Evolutionary conservation across 2,797 vertebrate genomes (phyloP), one percentile per base, ranked within the genome.

Genomic region (Bufotes viridis): DNA sequence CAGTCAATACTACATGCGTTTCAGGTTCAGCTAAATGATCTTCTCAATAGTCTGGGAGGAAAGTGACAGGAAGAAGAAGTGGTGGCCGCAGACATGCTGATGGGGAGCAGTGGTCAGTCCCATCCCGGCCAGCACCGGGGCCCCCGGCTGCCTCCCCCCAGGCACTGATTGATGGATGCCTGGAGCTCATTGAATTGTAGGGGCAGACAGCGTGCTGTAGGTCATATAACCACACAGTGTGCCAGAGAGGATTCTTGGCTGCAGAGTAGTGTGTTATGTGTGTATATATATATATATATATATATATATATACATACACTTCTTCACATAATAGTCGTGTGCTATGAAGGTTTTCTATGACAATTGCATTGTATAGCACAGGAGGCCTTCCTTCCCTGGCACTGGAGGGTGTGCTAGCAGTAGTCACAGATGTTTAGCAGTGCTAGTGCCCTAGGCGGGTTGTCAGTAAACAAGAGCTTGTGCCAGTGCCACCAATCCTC

Each of bases 31-130:
- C 92, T 93, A 95, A 95, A 95, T 94, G 94, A 94, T 94, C 93
- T 95, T 95, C 95, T 94, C 95, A 95, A 94, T 95, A 96, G 94
- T 90, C 93, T 92, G 90, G 92, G 90, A 88, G 82, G 90, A 90
- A 93, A 93, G 94, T 95, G 95, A 94, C 95, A 95, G 94, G 92
- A 96, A 96, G 95, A 95, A 95, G 93, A 93, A 95, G 94, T 94
- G 91, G 94, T 93, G 93, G 93, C 93, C 91, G 22, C 93, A 95
- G 94, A 94, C 93, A 93, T 94, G 94, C 94, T 95, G 95, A 95
- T 94, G 93, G 93, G 93, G 91, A 94, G 42, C 90, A 83, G 92
- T 90, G 94, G 94, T 95, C 95, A 94, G 95, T 95, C 12, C 74
- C 14, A 94, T 92, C 89, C 90, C 90, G 84, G 85, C 90, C 90